These are phyloP conservation scores for Cremastinae sp. DNA, from an alignment of 2,888 invertebrate species.

Conservation along the genomic window DNA sequence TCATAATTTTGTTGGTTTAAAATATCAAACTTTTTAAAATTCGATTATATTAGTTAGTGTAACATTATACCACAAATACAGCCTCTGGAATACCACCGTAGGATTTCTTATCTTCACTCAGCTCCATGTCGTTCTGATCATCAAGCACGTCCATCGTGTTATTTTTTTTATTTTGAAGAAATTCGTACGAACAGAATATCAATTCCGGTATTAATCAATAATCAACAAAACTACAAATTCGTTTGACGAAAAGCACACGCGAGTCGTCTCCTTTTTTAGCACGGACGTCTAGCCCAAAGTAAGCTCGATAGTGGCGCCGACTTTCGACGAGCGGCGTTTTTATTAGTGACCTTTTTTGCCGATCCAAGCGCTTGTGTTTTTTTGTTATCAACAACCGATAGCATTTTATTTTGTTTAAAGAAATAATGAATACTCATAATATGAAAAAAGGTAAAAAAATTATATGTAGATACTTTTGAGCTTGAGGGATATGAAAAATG, in stretches of 20 bases:
- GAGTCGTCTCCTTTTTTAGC: conserved; percentile 31
- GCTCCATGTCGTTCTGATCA: conserved; percentile 68
- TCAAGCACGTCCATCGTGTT: conserved; percentile 71
- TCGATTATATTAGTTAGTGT: conserved; percentile 31
- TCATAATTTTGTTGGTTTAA: background rate
- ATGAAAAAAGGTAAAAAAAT: no score
- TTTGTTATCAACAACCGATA: no score
- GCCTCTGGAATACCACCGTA: conserved; percentile 94
- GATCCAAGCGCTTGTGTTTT: no score
- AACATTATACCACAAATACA: conserved; percentile 89
- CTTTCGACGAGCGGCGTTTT: no score
- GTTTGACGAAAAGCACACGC: background rate
- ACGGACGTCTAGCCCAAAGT: background rate
- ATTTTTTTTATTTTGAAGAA: background rate
- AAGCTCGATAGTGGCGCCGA: no score
- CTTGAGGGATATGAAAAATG: no score
- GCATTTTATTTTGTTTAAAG: no score
- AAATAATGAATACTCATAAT: no score
- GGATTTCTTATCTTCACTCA: conserved; percentile 82
- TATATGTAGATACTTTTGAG: no score
- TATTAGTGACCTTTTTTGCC: no score
- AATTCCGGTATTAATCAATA: background rate
- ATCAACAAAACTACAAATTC: conserved; percentile 17
- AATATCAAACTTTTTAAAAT: background rate
- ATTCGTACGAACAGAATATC: background rate